phyloP scores from a whole-genome alignment of 2,797 vertebrate genomes.

The Rhinoraja longicauda region DNA sequence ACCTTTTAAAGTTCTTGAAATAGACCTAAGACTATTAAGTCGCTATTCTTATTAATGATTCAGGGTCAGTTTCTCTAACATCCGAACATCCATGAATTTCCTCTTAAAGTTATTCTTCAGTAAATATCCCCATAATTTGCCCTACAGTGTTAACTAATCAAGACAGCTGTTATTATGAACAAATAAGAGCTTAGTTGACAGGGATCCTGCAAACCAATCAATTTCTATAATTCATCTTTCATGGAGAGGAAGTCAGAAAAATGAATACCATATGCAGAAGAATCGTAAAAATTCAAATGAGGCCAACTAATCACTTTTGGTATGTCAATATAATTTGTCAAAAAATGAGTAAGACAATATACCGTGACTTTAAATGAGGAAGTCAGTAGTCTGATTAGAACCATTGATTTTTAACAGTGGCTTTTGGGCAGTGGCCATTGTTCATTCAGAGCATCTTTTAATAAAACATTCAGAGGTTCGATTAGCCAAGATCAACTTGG shows the following conservation, averaged over 20 bases:
- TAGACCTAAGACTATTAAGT: not conserved
- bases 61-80: not conserved
- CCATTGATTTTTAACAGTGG: not conserved
- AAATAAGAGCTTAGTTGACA: not conserved
- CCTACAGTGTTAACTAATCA: not conserved
- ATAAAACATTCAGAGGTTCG: not conserved
- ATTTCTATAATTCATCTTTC: not conserved
- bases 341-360: slow-evolving; percentile 7
- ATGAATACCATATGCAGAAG: slow-evolving; percentile 34
- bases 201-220: not conserved
- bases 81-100: not conserved
- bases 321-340: slow-evolving; percentile 37
- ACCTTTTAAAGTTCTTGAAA: not conserved
- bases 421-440: not conserved
- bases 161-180: not conserved
- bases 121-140: not conserved
- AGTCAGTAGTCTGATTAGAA: slow-evolving; percentile 21
- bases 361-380: not conserved
- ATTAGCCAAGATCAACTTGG: not conserved
- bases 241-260: slow-evolving; percentile 32
- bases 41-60: too few species aligned
- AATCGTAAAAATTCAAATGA: slow-evolving; percentile 39
- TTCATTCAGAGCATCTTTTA: not conserved
- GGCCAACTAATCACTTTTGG: slow-evolving; percentile 17
- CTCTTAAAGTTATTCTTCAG: not conserved